Evolutionary conservation across 1,140 invertebrate species (phyloP).

Genomic region (Frieseomelitta varia): DNA sequence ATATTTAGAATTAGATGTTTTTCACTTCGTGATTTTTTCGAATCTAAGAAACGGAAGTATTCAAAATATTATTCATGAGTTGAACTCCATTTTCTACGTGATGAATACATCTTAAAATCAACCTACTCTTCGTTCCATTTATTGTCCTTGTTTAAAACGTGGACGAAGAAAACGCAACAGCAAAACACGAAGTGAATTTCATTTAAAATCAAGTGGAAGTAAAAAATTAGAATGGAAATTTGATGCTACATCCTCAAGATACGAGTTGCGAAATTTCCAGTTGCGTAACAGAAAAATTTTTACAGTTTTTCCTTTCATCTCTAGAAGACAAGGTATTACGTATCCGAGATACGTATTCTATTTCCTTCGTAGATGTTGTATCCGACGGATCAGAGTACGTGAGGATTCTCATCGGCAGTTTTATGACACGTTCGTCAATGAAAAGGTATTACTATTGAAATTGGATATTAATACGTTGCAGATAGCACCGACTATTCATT

Average conservation of each 20-base stretch:
- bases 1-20: no score
- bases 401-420: neutral
- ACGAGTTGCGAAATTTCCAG: neutral
- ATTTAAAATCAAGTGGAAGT: neutral
- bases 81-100: neutral
- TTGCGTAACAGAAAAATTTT: neutral
- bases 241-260: neutral
- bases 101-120: neutral
- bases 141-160: neutral
- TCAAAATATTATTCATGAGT: no score
- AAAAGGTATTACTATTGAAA: neutral
- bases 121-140: neutral
- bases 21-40: no score
- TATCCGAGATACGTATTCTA: neutral
- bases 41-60: no score
- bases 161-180: no score
- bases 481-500: neutral
- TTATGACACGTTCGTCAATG: neutral
- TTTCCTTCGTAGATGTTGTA: neutral
- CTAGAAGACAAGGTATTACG: neutral
- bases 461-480: neutral
- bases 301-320: neutral
- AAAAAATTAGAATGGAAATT: neutral
- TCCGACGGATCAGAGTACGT: neutral
- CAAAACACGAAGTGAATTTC: neutral